Evolutionary conservation across 2,888 invertebrate genomes (phyloP), one percentile per base, ranked within the genome.

Genomic region (Psylliodes chrysocephalus): DNA sequence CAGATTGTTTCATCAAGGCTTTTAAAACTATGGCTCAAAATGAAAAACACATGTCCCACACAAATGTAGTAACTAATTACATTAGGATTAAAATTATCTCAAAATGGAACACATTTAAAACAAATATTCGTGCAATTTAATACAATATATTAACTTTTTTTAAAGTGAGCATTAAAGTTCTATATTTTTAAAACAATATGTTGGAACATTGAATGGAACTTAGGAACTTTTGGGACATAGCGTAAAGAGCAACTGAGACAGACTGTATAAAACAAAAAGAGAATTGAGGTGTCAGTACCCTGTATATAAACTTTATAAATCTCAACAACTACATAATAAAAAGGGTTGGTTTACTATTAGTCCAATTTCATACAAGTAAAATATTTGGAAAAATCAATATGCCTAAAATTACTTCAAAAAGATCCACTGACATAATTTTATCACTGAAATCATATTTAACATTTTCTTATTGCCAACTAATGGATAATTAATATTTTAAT

Each of bases 1-100:
- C 15, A 49, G 19, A 47, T 14, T 57, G 52, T 8, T 49, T 49
- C 22, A 52, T 67, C 68, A 66, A 70, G 68, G 68, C 68, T 64
- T 56, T 57, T 12, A 53, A 52, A 14, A 30, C 33, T 47, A 56
- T 56, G n/a, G 30, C 49, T 49, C 15, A 30, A 28, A 28, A 49
- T 49, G 28, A 25, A 19, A 22, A n/a, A 28, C 15, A 15, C 25
- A 49, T 49, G 49, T 49, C 30, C 22, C 49, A n/a, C n/a, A n/a
- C n/a, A n/a, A n/a, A n/a, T n/a, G n/a, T n/a, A n/a, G n/a, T n/a
- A n/a, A n/a, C n/a, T n/a, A n/a, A n/a, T n/a, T n/a, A n/a, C n/a
- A n/a, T n/a, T n/a, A n/a, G n/a, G n/a, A n/a, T n/a, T n/a, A n/a
- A n/a, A n/a, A n/a, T n/a, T n/a, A n/a, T n/a, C n/a, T n/a, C n/a